These are phyloP conservation scores for Callyntrura sp. DNA, from an alignment of 2,888 invertebrate genomes.

Conservation along the genomic window DNA sequence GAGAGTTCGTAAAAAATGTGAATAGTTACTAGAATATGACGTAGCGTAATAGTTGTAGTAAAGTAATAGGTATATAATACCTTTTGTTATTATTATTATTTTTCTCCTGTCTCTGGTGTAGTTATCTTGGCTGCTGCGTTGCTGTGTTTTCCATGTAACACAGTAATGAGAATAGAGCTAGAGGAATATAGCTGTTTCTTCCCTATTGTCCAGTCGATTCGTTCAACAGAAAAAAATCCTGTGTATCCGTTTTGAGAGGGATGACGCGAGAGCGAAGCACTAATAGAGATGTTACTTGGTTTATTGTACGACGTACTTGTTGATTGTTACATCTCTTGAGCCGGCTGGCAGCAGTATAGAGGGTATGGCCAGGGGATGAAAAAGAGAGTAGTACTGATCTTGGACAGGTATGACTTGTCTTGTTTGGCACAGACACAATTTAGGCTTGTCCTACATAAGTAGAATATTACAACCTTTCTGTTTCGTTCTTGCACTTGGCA, in stretches of 20 bases:
- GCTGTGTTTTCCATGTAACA: conserved; percentile 53
- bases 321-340: conserved; percentile 60
- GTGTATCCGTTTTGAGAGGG: conserved; percentile 65
- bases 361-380: conserved; percentile 38
- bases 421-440: not conserved
- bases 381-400: conserved; percentile 57
- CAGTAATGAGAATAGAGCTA: conserved; percentile 60
- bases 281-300: conserved; percentile 72
- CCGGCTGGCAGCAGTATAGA: conserved; percentile 45
- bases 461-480: not conserved
- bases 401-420: conserved; percentile 54
- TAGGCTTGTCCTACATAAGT: not conserved
- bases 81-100: conserved; percentile 1
- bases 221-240: conserved; percentile 52
- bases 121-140: conserved; percentile 44
- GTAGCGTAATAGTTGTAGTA: not conserved
- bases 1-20: conserved; percentile 21
- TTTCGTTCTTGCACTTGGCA: not conserved
- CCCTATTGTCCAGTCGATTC: conserved; percentile 73
- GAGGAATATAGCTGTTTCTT: conserved; percentile 55
- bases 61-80: conserved; percentile 6
- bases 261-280: conserved; percentile 43
- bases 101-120: conserved; percentile 62
- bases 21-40: not conserved
- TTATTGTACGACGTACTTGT: conserved; percentile 59